These are phyloP conservation scores for Barbus barbus DNA, from an alignment of 2,113 vertebrate genomes.

Conservation along the genomic window DNA sequence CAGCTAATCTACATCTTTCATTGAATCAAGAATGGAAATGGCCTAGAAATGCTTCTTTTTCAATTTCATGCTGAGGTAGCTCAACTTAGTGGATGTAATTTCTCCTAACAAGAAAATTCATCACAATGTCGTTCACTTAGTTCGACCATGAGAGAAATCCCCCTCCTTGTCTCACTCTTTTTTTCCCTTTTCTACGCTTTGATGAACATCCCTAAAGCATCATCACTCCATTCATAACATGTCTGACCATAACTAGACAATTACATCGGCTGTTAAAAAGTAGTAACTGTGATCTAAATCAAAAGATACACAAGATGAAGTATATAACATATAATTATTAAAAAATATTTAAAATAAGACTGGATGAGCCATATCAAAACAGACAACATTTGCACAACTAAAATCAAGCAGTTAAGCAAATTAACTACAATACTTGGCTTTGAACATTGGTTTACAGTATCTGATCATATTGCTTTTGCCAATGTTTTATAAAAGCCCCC, in stretches of 20 bases:
- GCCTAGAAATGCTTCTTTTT: slow-evolving; percentile 98
- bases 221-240: slow-evolving; percentile 76
- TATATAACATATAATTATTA: no score
- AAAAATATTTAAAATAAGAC: slow-evolving; percentile 31
- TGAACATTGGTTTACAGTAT: neutral
- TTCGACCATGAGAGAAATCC: slow-evolving; percentile 75
- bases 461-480: neutral
- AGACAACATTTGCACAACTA: neutral
- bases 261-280: slow-evolving; percentile 76
- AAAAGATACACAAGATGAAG: slow-evolving; percentile 37
- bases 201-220: slow-evolving; percentile 87
- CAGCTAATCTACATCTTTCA: slow-evolving; percentile 90
- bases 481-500: neutral
- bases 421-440: neutral
- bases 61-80: slow-evolving; percentile 99
- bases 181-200: slow-evolving; percentile 75
- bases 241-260: slow-evolving; percentile 75
- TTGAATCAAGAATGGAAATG: slow-evolving; percentile 99
- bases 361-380: neutral
- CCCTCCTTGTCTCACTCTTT: slow-evolving; percentile 37
- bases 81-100: slow-evolving; percentile 99
- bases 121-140: slow-evolving; percentile 95
- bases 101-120: slow-evolving; percentile 99
- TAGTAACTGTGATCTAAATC: slow-evolving; percentile 64
- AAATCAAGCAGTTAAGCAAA: neutral